Evolutionary conservation across 2,888 invertebrate species (phyloP).

Genomic region (Brachynemurus nebulosus): DNA sequence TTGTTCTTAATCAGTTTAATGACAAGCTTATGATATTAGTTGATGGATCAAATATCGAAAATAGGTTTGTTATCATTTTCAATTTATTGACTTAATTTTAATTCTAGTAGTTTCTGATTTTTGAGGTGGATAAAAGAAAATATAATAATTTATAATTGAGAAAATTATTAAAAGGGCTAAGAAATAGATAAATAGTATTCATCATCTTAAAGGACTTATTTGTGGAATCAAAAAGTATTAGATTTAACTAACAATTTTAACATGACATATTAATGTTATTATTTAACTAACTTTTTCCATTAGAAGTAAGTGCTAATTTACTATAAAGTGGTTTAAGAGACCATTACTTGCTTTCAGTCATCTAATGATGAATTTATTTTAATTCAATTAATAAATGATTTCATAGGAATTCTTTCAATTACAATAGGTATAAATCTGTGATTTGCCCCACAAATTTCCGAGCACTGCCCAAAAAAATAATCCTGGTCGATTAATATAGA

Average conservation of each 20-base stretch:
- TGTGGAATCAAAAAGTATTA: too few species aligned
- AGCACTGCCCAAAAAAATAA: constrained; percentile 64
- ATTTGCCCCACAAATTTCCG: constrained; percentile 69
- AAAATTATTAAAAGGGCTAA: constrained; percentile 33
- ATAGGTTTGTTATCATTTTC: constrained; percentile 56
- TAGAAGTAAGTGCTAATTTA: too few species aligned
- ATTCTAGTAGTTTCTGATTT: constrained; percentile 23
- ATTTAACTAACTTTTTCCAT: too few species aligned
- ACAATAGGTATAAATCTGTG: constrained; percentile 55
- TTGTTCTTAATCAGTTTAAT: constrained; percentile 45
- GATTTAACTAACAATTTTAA: constrained; percentile 37
- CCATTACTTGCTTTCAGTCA: too few species aligned
- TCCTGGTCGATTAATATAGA: too few species aligned
- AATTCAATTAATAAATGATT: too few species aligned
- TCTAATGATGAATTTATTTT: too few species aligned
- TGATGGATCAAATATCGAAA: constrained; percentile 51
- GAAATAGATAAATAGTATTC: constrained; percentile 30
- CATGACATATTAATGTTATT: not conserved
- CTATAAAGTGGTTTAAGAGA: too few species aligned
- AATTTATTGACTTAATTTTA: constrained; percentile 27
- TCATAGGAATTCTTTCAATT: too few species aligned
- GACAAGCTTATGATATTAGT: constrained; percentile 36
- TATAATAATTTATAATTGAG: constrained; percentile 39
- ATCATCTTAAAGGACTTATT: too few species aligned
- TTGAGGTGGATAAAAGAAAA: constrained; percentile 25